These are phyloP conservation scores for Aegotheles bennettii DNA, from an alignment of 2,113 vertebrate genomes.

Conservation along the genomic window DNA sequence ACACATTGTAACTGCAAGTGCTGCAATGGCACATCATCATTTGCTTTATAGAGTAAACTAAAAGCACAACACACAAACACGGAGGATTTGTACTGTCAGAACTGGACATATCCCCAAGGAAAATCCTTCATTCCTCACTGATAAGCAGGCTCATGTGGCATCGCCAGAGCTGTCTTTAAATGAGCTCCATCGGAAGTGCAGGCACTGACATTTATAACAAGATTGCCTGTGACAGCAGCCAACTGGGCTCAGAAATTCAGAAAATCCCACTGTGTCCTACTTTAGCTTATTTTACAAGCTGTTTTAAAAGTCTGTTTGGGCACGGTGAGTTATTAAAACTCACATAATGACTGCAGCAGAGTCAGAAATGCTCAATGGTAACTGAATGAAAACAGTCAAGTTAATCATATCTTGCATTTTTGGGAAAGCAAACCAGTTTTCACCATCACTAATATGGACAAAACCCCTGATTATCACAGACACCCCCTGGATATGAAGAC, in stretches of 20 bases:
- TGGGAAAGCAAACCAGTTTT: neutral
- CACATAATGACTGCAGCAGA: neutral
- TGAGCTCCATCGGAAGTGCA: neutral
- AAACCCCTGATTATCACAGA: neutral
- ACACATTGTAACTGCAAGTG: neutral
- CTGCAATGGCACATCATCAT: neutral
- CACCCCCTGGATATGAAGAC: neutral
- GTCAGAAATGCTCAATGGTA: neutral
- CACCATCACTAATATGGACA: neutral
- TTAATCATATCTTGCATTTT: neutral
- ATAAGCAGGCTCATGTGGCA: neutral
- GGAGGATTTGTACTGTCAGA: no score
- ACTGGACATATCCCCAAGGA: neutral
- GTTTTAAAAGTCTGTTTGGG: constrained; percentile 1
- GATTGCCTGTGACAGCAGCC: neutral
- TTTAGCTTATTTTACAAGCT: neutral
- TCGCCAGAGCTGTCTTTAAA: neutral
- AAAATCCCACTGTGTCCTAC: neutral
- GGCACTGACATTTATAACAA: neutral
- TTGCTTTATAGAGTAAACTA: neutral
- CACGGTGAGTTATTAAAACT: neutral
- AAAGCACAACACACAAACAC: neutral
- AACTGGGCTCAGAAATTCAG: neutral
- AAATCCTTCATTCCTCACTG: neutral
- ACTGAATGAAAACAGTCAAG: neutral